Conservation (phyloP, 2,797 vertebrate genomes). For the Heterohyrax brucei region DNA sequence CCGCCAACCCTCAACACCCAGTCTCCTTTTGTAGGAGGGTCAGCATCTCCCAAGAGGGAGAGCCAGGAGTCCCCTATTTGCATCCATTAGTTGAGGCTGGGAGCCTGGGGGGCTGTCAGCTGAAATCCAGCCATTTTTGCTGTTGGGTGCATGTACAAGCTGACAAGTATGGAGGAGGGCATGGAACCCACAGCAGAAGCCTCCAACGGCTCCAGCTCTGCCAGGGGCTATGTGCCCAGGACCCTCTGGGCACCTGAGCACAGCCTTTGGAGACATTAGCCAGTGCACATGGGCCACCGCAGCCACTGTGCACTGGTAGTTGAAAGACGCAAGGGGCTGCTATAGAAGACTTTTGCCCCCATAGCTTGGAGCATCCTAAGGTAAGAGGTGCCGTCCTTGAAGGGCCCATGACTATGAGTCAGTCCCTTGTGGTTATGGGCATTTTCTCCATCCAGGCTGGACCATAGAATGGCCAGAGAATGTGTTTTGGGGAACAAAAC, state of each 20-base stretch:
- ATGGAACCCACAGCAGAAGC: background rate
- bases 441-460: background rate
- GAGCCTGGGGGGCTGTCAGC: background rate
- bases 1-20: accelerated
- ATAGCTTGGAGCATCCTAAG: accelerated
- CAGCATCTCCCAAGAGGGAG: background rate
- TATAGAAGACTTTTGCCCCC: background rate
- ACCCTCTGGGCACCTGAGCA: background rate
- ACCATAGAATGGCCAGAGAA: background rate
- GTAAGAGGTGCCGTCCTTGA: accelerated
- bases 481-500: background rate
- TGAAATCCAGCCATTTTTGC: accelerated
- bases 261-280: accelerated
- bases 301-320: accelerated
- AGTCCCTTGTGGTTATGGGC: accelerated
- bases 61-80: accelerated
- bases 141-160: no score
- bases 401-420: accelerated
- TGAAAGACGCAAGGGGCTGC: accelerated
- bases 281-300: accelerated
- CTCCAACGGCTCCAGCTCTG: accelerated
- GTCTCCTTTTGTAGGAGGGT: background rate
- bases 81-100: accelerated
- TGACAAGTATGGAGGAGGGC: accelerated
- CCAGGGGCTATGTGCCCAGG: background rate